Evolutionary conservation across 1,140 invertebrate genomes (phyloP).

Genomic region (Bilobella aurantiaca): DNA sequence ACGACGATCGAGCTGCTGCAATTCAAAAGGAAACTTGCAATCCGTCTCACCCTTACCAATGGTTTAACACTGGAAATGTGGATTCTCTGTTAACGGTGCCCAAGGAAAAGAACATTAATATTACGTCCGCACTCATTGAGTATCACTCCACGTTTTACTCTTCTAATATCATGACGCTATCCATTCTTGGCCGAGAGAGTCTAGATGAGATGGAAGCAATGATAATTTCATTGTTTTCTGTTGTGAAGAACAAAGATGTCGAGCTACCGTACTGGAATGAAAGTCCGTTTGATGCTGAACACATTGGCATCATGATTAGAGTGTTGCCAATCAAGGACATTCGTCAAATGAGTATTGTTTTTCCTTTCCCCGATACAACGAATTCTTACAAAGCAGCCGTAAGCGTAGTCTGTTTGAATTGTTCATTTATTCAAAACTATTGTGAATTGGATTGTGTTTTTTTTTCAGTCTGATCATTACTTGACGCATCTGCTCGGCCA

Average conservation of each 20-base stretch:
- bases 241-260: conserved; percentile 67
- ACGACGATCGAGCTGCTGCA: conserved; percentile 70
- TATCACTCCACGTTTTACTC: conserved; percentile 91
- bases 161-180: conserved; percentile 79
- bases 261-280: conserved; percentile 59
- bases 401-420: neutral
- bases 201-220: conserved; percentile 75
- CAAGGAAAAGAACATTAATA: conserved; percentile 64
- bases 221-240: conserved; percentile 62
- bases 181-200: conserved; percentile 71
- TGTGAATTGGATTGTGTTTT: neutral
- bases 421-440: neutral
- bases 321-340: conserved; percentile 85
- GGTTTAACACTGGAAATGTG: conserved; percentile 85
- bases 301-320: conserved; percentile 55
- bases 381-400: conserved; percentile 72
- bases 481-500: conserved; percentile 86
- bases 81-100: conserved; percentile 71
- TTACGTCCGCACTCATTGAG: conserved; percentile 72
- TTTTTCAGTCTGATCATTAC: conserved; percentile 70
- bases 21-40: conserved; percentile 74
- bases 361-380: conserved; percentile 71
- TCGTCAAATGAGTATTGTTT: conserved; percentile 68
- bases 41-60: conserved; percentile 67
- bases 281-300: conserved; percentile 64